phyloP scores from a whole-genome alignment of 2,888 invertebrate genomes.

The Phasia obesa region DNA sequence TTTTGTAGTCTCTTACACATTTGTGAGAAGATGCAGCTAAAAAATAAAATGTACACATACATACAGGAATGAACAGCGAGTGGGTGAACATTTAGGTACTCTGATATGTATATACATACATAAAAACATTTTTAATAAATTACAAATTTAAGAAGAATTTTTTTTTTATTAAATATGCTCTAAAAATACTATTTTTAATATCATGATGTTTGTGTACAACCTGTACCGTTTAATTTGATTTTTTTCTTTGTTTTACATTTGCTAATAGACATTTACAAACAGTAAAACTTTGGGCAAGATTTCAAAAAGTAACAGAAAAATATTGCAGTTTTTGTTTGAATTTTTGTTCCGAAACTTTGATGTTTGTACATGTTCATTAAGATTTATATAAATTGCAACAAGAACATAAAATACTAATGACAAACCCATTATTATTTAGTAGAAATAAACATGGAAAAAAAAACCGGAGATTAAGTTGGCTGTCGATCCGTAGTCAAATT shows the following conservation, averaged over 20 bases:
- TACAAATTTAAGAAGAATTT: too few relatives aligned
- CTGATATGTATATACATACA: too few relatives aligned
- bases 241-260: neutral
- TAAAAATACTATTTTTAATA: neutral
- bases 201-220: neutral
- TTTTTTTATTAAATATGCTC: too few relatives aligned
- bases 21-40: too few relatives aligned
- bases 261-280: conserved; percentile 38
- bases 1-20: too few relatives aligned
- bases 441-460: conserved; percentile 49
- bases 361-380: conserved; percentile 7
- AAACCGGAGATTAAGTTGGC: conserved; percentile 73
- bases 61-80: too few relatives aligned
- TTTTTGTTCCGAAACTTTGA: neutral
- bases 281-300: conserved; percentile 43
- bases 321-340: conserved; percentile 7
- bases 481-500: conserved; percentile 55
- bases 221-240: conserved; percentile 2
- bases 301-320: conserved; percentile 41
- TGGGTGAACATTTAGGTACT: too few relatives aligned
- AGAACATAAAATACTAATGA: conserved; percentile 68
- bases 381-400: conserved; percentile 39
- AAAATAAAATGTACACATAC: too few relatives aligned
- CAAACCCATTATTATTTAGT: conserved; percentile 69
- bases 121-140: too few relatives aligned